These are phyloP conservation scores for Mormyrus lacerda DNA, from an alignment of 2,113 vertebrate genomes.

Conservation along the genomic window DNA sequence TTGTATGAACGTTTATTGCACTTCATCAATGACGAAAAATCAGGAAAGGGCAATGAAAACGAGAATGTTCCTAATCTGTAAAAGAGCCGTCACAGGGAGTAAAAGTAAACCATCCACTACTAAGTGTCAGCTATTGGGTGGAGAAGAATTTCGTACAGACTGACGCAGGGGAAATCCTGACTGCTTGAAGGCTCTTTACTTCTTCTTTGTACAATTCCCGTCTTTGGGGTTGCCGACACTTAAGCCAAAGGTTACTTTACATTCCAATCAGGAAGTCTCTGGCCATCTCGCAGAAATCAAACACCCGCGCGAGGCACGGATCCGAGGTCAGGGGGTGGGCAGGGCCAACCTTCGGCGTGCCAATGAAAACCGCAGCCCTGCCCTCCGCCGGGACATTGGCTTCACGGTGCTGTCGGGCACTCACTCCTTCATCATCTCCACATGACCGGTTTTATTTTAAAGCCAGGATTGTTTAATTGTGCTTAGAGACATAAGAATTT, in stretches of 20 bases:
- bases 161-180: conserved; percentile 36
- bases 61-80: background rate
- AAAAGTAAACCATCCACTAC: background rate
- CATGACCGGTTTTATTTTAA: background rate
- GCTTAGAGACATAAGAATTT: background rate
- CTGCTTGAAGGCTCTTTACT: conserved; percentile 47
- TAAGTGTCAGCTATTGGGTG: background rate
- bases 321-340: conserved; percentile 26
- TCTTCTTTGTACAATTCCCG: conserved; percentile 25
- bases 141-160: conserved; percentile 31
- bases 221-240: conserved; percentile 22
- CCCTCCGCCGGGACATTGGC: conserved; percentile 55
- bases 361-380: conserved; percentile 40
- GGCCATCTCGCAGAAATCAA: conserved; percentile 45
- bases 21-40: background rate
- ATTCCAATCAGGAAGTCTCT: conserved; percentile 50
- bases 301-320: conserved; percentile 38
- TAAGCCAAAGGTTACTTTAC: conserved; percentile 50
- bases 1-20: conserved; percentile 8
- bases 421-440: background rate
- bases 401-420: conserved; percentile 41
- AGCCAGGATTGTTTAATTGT: background rate
- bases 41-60: background rate
- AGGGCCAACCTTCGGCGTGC: conserved; percentile 13
- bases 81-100: background rate